Evolutionary conservation across 2,113 vertebrate genomes (phyloP).

Genomic region (Serilophus lunatus): DNA sequence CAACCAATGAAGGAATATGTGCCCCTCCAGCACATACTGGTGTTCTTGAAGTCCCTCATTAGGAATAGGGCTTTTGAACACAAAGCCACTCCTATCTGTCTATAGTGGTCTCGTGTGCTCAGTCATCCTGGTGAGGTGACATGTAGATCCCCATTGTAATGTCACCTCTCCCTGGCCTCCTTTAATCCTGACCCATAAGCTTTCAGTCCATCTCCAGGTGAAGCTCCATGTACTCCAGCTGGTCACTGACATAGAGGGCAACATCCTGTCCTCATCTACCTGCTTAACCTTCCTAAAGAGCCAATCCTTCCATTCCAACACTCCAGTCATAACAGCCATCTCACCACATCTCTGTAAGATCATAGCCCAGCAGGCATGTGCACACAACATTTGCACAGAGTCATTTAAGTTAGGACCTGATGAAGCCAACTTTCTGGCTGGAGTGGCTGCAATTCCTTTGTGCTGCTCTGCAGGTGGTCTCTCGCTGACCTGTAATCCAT

Average conservation of each 20-base stretch:
- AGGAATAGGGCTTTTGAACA: not conserved
- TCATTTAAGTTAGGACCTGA: not conserved
- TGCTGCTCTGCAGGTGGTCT: not conserved
- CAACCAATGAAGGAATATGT: not conserved
- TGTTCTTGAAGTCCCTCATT: not conserved
- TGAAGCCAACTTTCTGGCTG: not conserved
- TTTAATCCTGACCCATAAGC: not conserved
- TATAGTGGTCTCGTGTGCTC: not conserved
- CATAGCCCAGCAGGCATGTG: not conserved
- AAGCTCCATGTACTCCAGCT: not conserved
- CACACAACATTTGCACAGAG: not conserved
- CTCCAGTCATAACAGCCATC: not conserved
- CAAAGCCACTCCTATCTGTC: not conserved
- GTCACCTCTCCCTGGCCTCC: not conserved
- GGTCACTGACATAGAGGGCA: not conserved
- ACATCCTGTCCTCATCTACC: not conserved
- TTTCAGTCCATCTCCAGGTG: accelerated
- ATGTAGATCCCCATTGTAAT: not conserved
- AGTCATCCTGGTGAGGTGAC: not conserved
- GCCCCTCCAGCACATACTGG: not conserved
- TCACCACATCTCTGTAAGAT: not conserved
- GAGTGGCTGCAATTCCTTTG: not conserved
- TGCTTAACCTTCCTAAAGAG: not conserved
- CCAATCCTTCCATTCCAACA: not conserved
- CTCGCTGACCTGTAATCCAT: not conserved